Base-by-base conservation (phyloP, 2,888 invertebrate species). In the Taenaris catops region DNA sequence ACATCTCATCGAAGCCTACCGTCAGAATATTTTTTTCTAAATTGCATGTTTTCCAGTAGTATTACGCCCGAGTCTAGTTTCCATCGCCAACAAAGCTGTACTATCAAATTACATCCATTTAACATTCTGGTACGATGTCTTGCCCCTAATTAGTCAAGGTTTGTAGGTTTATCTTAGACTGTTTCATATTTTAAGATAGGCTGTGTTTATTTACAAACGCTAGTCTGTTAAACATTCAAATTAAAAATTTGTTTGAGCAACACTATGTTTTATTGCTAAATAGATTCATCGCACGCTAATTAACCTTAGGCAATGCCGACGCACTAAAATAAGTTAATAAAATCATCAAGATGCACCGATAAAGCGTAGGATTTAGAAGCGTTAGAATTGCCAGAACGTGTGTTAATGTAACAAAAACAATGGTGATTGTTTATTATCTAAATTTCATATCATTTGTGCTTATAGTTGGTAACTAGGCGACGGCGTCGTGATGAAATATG, bases 391-490 rank as follows among this genome's bases (percentile, higher is more conserved):
- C 36, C 46, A 58, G 46, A 52, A 51, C 54, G 55, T 74, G 67
- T 72, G 69, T 63, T 54, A 67, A 72, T 52, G 56, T 50, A 45
- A 31, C 57, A 58, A 59, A 66, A 63, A 83, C 81, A 83, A 83
- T 79, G 60, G 72, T 46, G 54, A 59, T 44, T 48, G 46, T 39
- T 38, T 42, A 28, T 34, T 18, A 34, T 40, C 33, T 23, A 34
- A 41, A 47, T 46, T 24, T n/a, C 24, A 17, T 16, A 32, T 32
- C 9, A 31, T 16, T 3, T 8, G 4, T 20, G 11, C 7, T 8
- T 14, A 14, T 17, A 9, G 8, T 2, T 8, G 10, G 2, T 14
- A 26, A 17, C 8, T 9, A 9, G 9, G 25, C n/a, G 9, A 8
- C 17, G 17, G n/a, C n/a, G n/a, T 9, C 9, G 18, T 17, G 26